phyloP scores from a whole-genome alignment of 2,888 invertebrate genomes.

The Liodrosophila aerea region DNA sequence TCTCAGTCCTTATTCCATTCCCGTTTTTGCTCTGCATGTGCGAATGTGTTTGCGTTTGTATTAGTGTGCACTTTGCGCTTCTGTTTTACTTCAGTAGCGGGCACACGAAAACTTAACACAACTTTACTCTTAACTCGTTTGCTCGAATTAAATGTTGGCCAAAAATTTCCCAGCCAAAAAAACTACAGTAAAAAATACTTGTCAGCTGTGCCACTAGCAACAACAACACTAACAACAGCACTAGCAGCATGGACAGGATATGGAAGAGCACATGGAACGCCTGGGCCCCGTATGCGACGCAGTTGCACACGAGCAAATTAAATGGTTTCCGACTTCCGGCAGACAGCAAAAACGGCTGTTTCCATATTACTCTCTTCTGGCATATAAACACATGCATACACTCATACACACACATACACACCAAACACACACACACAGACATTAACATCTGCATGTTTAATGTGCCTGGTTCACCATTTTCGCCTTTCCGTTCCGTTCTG shows the following conservation, averaged over 20 bases:
- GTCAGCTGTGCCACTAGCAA: constrained; percentile 14
- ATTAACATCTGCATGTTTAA: too few species aligned
- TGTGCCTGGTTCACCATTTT: too few species aligned
- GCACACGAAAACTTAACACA: constrained; percentile 70
- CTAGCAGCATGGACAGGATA: constrained; percentile 68
- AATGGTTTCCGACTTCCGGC: constrained; percentile 76
- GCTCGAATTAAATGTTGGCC: constrained; percentile 73
- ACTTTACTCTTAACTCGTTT: constrained; percentile 77
- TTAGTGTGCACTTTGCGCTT: constrained; percentile 51
- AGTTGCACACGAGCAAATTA: constrained; percentile 76
- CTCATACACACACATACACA: too few species aligned
- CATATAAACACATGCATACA: too few species aligned
- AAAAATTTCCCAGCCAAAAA: constrained; percentile 57
- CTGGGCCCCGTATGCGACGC: constrained; percentile 40
- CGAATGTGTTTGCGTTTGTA: constrained; percentile 1
- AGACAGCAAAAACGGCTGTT: constrained; percentile 70
- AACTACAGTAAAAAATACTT: constrained; percentile 12
- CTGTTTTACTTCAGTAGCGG: constrained; percentile 61
- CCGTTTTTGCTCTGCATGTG: neutral
- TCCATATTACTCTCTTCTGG: constrained; percentile 36
- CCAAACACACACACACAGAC: too few species aligned
- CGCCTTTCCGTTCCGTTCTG: neutral
- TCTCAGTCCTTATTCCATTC: neutral
- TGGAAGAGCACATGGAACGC: constrained; percentile 14
- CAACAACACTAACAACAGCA: too few species aligned